These are phyloP conservation scores for Agonopterix subpropinquella DNA, from an alignment of 2,888 invertebrate genomes.

Conservation along the genomic window DNA sequence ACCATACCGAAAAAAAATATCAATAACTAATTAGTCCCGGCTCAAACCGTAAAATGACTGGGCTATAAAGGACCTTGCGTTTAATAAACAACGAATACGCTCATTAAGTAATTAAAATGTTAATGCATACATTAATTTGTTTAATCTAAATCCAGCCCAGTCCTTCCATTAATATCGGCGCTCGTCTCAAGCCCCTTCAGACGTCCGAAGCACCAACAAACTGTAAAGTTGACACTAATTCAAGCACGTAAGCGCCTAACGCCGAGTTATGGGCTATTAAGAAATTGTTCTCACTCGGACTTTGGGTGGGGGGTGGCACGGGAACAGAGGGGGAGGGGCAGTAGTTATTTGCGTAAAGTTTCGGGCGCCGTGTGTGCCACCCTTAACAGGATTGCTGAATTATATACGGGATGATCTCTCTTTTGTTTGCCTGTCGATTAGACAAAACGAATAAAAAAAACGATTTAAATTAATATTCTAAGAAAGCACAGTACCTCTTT, in stretches of 20 bases:
- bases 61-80: no score
- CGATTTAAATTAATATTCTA: no score
- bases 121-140: no score
- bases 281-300: conserved; percentile 63
- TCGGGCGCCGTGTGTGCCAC: conserved; percentile 46
- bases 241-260: conserved; percentile 49
- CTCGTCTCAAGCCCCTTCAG: background rate
- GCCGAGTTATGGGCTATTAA: conserved; percentile 68
- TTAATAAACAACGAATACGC: no score
- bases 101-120: no score
- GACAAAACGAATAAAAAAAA: no score
- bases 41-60: no score
- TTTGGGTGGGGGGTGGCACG: conserved; percentile 10
- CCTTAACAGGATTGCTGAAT: conserved; percentile 32
- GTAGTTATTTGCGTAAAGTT: conserved; percentile 53
- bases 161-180: background rate
- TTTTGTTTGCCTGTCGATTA: no score
- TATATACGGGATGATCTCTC: conserved; percentile 38
- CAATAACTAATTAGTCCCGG: no score
- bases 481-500: no score
- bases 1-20: no score
- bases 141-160: no score
- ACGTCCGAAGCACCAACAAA: conserved; percentile 10
- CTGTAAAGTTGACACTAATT: conserved; percentile 56
- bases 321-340: conserved; percentile 13